Base-by-base conservation (phyloP, 2,888 invertebrate genomes). In the Hydropsyche betteni region DNA sequence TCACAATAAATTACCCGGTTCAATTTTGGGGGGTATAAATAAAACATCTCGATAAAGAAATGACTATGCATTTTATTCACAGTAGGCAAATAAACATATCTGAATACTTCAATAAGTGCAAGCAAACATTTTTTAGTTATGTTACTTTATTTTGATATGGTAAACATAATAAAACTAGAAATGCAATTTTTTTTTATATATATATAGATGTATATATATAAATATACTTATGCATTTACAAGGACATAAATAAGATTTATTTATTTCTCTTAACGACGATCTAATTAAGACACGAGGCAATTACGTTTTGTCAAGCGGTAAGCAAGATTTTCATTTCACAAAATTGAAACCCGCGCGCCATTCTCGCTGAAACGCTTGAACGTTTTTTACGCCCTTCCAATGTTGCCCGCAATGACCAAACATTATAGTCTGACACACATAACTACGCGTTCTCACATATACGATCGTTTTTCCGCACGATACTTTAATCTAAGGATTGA, bases 31-130 rank as follows among this genome's bases (percentile, higher is more conserved):
- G 5, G 36, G 10, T 33, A 76, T 70, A 79, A 75, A 69, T 79
- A 77, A 78, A 69, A 77, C 75, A 53, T 74, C 55, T 74, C 74
- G 78, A 73, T 83, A 84, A 84, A 84, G 83, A 84, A 84, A 84
- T 84, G 83, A 84, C 84, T 82, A 84, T 83, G 83, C 83, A 83
- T 84, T 84, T 72, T 84, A 84, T 84, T 84, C 84, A 84, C 84
- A 84, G 84, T 83, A 84, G 84, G 84, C 84, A 83, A 79, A 78
- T 72, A 77, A 79, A 68, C 69, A 75, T 76, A 77, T 77, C 76
- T 74, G 76, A 79, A 74, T 76, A 75, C 44, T 75, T 77, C 73
- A 75, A 74, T 74, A 72, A 61, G 79, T 78, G 78, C 78, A 78
- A 79, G 78, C 77, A 76, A 78, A 77, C 77, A 75, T 74, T 64